Conservation (phyloP, 2,797 vertebrate genomes). For the Mormyrops boulengeri region DNA sequence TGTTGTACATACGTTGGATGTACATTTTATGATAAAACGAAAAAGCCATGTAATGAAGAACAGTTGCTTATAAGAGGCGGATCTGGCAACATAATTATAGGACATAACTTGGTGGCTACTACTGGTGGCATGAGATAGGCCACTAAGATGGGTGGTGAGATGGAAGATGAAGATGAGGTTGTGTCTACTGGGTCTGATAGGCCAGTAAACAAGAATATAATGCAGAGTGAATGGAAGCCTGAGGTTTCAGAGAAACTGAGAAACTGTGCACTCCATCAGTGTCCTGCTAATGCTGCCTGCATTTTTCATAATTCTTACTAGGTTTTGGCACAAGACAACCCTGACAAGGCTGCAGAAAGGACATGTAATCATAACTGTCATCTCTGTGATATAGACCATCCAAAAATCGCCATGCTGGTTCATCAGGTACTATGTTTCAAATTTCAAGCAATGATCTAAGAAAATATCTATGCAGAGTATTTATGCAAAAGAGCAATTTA, state of each 20-base stretch:
- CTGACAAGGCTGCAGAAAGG: neutral
- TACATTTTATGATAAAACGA: neutral
- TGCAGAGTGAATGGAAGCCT: neutral
- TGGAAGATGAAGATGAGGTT: neutral
- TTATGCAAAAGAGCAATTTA: neutral
- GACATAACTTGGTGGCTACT: neutral
- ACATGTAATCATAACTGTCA: neutral
- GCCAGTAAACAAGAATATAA: neutral
- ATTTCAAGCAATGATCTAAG: neutral
- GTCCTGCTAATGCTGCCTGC: neutral
- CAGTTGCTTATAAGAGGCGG: neutral
- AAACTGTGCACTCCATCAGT: neutral
- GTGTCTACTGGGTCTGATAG: neutral
- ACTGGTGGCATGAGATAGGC: neutral
- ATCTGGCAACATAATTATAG: neutral
- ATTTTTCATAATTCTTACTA: neutral
- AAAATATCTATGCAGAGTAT: neutral
- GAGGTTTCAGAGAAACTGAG: neutral
- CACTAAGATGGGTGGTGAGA: neutral
- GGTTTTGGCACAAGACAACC: neutral
- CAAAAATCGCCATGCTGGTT: neutral
- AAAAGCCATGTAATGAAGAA: neutral
- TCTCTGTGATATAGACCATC: neutral
- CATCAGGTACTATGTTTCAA: neutral
- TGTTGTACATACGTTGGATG: neutral